These are phyloP conservation scores for Murina feae DNA, from an alignment of 2,113 vertebrate genomes.

Conservation along the genomic window DNA sequence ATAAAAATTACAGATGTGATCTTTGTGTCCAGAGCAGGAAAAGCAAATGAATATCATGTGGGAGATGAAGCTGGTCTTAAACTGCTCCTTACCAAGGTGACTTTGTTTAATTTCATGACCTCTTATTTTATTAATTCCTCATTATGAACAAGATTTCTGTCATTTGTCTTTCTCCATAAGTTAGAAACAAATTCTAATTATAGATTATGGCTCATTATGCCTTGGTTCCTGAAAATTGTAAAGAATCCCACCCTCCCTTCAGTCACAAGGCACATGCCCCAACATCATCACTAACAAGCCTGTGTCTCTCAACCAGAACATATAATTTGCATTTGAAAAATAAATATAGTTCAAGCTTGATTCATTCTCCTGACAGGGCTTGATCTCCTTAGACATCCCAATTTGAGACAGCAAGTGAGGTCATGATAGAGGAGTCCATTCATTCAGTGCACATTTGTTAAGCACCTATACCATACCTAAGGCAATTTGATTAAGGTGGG, in stretches of 20 bases:
- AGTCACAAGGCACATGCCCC: neutral
- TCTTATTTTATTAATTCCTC: constrained; percentile 9
- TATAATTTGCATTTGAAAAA: neutral
- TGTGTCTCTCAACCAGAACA: neutral
- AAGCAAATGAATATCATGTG: neutral
- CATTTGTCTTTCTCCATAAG: neutral
- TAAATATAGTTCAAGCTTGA: neutral
- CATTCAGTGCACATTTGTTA: neutral
- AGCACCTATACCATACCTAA: neutral
- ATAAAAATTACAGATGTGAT: neutral
- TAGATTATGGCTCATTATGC: neutral
- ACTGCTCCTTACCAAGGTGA: neutral
- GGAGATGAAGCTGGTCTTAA: neutral
- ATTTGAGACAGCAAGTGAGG: neutral
- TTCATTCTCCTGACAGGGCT: neutral
- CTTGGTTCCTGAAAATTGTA: neutral
- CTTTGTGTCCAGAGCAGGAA: neutral
- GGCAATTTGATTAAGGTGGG: neutral
- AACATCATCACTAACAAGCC: neutral
- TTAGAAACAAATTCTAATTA: neutral
- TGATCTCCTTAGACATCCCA: neutral
- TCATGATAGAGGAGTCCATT: neutral
- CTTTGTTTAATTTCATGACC: neutral
- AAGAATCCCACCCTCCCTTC: neutral
- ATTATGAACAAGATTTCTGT: neutral